A percentile compares a stretch with the other conserved stretches of the same genome.
Evolutionary conservation across 2,888 invertebrate genomes (phyloP).

Genomic region (Hartigia nigra): DNA sequence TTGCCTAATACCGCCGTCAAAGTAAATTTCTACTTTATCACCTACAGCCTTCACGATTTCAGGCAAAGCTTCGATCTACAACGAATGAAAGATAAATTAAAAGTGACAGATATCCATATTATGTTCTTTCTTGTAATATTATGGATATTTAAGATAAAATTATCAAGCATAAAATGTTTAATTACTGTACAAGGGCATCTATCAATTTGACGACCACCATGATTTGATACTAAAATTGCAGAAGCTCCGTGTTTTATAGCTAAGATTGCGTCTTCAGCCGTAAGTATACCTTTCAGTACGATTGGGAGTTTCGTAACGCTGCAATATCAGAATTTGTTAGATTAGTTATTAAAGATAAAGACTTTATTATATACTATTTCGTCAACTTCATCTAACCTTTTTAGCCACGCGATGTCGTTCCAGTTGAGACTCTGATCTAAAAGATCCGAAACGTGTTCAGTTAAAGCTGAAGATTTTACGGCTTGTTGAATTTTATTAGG

Average conservation of each 20-base stretch:
- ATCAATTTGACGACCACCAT: conserved; percentile 92
- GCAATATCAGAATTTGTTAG: conserved; percentile 25
- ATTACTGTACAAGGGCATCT: conserved; percentile 83
- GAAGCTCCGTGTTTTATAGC: conserved; percentile 80
- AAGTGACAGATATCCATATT: conserved; percentile 15
- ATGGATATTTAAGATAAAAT: not conserved
- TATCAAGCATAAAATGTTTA: not conserved
- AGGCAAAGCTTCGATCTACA: conserved; percentile 83
- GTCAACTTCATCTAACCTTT: conserved; percentile 66
- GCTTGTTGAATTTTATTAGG: conserved; percentile 67
- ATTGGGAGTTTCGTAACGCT: conserved; percentile 83
- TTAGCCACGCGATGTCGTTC: conserved; percentile 89
- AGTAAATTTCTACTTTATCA: conserved; percentile 79
- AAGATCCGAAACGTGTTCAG: conserved; percentile 79
- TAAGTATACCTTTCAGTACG: conserved; percentile 87
- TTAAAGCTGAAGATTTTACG: conserved; percentile 78
- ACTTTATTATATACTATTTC: not conserved
- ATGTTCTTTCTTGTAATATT: not conserved
- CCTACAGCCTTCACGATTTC: conserved; percentile 82
- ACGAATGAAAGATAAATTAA: conserved; percentile 21
- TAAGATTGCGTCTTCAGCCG: conserved; percentile 84
- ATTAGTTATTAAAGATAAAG: not conserved
- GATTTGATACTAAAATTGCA: conserved; percentile 92
- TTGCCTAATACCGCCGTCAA: conserved; percentile 87
- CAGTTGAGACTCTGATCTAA: conserved; percentile 87